A percentile compares a stretch with the other conserved stretches of the same genome.
Conservation (phyloP, 2,113 vertebrate species). For the Sander vitreus region DNA sequence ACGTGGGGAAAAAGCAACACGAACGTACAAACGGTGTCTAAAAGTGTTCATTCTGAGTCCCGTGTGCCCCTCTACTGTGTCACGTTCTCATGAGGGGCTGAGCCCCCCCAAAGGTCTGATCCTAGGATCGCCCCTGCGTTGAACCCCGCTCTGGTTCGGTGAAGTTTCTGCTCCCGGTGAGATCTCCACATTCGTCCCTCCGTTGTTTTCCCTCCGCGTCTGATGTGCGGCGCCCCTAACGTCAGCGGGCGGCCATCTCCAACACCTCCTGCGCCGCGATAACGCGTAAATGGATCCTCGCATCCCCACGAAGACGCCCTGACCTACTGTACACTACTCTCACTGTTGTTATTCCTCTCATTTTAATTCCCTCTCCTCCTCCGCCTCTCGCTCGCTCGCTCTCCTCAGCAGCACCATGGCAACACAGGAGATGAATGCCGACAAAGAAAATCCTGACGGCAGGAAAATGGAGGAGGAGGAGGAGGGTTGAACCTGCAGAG, state of each 20-base stretch:
- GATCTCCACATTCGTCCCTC: no score
- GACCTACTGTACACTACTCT: conserved; percentile 28
- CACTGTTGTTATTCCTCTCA: conserved; percentile 17
- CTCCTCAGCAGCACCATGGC: conserved; percentile 52
- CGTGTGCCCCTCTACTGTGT: no score
- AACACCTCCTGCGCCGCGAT: conserved; percentile 4
- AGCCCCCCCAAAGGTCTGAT: no score
- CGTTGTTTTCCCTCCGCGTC: no score
- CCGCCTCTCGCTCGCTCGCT: conserved; percentile 29
- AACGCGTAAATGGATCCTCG: conserved; percentile 20
- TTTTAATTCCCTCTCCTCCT: conserved; percentile 9
- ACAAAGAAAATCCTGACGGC: conserved; percentile 60
- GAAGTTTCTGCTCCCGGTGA: no score
- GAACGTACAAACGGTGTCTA: no score
- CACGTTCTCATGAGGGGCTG: no score
- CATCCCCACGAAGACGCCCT: conserved; percentile 23
- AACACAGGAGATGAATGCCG: conserved; percentile 59
- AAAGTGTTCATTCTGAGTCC: no score
- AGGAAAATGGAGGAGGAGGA: conserved; percentile 49
- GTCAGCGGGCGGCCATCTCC: not conserved
- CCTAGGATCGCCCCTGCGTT: no score
- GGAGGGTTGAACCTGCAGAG: conserved; percentile 28
- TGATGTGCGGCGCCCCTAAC: no score
- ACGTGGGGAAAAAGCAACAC: no score
- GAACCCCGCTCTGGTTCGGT: no score